Evolutionary conservation across 2,797 vertebrate species (phyloP).

Genomic region (Ciconia nigra): DNA sequence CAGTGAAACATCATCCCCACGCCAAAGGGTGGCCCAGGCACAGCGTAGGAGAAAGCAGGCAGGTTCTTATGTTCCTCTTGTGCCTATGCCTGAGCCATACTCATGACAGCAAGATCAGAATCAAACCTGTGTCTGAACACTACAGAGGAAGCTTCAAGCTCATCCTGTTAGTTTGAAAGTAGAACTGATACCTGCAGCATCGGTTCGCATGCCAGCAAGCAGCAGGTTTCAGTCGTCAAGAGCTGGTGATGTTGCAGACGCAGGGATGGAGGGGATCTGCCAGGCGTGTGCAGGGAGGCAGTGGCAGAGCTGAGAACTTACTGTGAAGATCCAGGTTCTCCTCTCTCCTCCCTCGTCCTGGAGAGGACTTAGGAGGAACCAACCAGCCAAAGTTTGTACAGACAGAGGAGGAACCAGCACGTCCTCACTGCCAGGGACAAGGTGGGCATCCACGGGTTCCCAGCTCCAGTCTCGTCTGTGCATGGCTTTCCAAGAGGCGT

Average conservation of each 20-base stretch:
- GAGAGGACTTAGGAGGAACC: neutral
- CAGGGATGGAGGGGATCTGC: neutral
- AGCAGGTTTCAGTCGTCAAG: neutral
- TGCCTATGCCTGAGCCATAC: neutral
- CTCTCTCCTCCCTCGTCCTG: neutral
- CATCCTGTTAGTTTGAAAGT: rapidly evolving
- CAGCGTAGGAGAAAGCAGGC: rapidly evolving
- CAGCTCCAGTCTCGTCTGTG: neutral
- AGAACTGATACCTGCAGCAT: neutral
- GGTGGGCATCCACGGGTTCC: neutral
- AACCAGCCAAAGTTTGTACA: neutral
- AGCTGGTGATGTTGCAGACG: neutral
- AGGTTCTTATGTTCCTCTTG: neutral
- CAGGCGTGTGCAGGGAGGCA: neutral
- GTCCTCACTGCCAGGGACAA: neutral
- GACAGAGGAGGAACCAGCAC: neutral
- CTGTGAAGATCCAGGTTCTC: rapidly evolving
- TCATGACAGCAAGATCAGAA: neutral
- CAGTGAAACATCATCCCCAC: neutral
- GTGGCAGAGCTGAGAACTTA: neutral
- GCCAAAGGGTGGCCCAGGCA: neutral
- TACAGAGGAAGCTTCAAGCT: neutral
- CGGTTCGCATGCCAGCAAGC: neutral
- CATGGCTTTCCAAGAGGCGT: neutral
- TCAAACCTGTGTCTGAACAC: rapidly evolving